Evolutionary conservation across 2,888 invertebrate species (phyloP).

Genomic region (Ophioninae sp.): DNA sequence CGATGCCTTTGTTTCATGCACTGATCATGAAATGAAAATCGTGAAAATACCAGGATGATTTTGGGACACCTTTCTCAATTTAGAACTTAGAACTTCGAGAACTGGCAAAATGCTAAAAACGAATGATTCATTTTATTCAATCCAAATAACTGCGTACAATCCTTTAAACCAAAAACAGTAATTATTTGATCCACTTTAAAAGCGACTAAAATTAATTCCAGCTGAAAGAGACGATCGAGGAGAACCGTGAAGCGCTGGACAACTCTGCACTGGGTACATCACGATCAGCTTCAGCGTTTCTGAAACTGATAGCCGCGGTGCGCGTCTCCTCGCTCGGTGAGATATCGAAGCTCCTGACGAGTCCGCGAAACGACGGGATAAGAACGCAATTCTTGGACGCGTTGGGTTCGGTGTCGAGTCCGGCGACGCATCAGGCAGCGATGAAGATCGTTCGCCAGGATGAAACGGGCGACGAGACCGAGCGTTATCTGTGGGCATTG

Average conservation of each 20-base stretch:
- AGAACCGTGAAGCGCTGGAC: slow-evolving; percentile 82
- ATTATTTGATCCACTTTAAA: neutral
- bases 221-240: slow-evolving; percentile 83
- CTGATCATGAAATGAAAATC: too few relatives aligned
- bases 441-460: slow-evolving; percentile 84
- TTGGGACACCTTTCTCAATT: too few relatives aligned
- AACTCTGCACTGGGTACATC: slow-evolving; percentile 84
- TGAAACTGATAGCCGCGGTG: slow-evolving; percentile 85
- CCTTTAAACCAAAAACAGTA: too few relatives aligned
- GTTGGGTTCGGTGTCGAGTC: slow-evolving; percentile 87
- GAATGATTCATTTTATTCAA: too few relatives aligned
- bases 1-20: too few relatives aligned
- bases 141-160: too few relatives aligned
- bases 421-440: slow-evolving; percentile 86
- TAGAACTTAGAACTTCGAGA: too few relatives aligned
- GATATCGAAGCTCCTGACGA: slow-evolving; percentile 83
- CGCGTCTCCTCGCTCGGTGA: slow-evolving; percentile 84
- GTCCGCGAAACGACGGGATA: slow-evolving; percentile 83
- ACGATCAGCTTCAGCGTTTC: slow-evolving; percentile 85
- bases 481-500: slow-evolving; percentile 89
- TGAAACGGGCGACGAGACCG: slow-evolving; percentile 84
- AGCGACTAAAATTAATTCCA: slow-evolving; percentile 70
- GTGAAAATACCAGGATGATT: too few relatives aligned
- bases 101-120: too few relatives aligned
- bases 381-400: slow-evolving; percentile 87